Evolutionary conservation across 2,113 vertebrate genomes (phyloP).

Genomic region (Burhinus bistriatus): DNA sequence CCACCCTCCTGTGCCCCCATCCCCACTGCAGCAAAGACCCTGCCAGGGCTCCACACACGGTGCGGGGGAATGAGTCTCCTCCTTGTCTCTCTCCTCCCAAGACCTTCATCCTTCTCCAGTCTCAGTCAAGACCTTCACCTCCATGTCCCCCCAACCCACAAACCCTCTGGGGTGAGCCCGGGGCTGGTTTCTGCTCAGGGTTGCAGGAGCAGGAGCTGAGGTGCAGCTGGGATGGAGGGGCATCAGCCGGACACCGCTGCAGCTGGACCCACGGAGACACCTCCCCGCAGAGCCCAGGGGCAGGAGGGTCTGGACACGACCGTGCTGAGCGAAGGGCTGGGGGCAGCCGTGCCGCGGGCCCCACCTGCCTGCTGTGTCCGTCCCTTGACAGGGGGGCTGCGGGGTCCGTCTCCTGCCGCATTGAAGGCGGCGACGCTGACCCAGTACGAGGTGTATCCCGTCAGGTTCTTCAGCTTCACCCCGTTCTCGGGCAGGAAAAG

Average conservation of each 20-base stretch:
- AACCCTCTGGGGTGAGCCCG: not conserved
- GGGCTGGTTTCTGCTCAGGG: not conserved
- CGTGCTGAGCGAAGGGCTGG: not conserved
- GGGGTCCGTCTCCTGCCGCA: constrained; percentile 90
- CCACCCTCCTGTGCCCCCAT: not conserved
- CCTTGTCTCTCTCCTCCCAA: not conserved
- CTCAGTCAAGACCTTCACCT: not conserved
- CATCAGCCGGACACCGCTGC: not conserved
- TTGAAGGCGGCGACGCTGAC: constrained; percentile 94
- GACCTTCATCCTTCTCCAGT: not conserved
- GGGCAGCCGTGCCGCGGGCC: not conserved
- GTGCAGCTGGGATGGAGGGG: not conserved
- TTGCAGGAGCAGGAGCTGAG: not conserved
- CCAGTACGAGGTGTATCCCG: constrained; percentile 92
- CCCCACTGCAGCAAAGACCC: not conserved
- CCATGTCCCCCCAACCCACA: rapidly evolving
- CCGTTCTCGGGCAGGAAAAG: constrained; percentile 90
- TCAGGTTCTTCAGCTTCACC: constrained; percentile 94
- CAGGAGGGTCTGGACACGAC: not conserved
- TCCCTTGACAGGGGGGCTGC: constrained; percentile 79
- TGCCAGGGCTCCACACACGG: rapidly evolving
- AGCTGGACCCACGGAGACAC: not conserved
- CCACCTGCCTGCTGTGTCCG: constrained; percentile 95
- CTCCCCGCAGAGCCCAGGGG: not conserved
- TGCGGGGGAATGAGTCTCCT: not conserved